Base-by-base conservation (phyloP, 2,797 vertebrate genomes). In the Sebastes miniatus region DNA sequence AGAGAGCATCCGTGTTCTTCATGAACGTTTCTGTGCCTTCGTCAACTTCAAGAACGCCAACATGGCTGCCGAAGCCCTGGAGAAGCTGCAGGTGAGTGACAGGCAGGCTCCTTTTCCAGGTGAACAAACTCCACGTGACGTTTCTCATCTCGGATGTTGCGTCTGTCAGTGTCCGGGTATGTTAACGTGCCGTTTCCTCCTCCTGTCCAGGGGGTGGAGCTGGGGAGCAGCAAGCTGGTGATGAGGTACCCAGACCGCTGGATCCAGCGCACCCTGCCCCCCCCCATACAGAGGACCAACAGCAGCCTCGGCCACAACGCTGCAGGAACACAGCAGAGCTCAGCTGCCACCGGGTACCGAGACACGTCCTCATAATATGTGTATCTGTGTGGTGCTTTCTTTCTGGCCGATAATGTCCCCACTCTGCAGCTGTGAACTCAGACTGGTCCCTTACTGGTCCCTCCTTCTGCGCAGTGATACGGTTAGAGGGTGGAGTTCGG, bases 231-330 rank as follows among this genome's bases (percentile, higher is more conserved):
- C 64, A 93, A 86, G 72, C 88, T 96, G 86, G 91, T 96, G 73
- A 91, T 96, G 77, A 89, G 94, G 69, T 96, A 95, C 80, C 95
- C 95, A 22, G 95, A 96, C 82, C 87, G 91, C 11, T 91, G 93
- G 74, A 83, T 85, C 32, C 93, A 92, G 47, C 54, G 72, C 36
- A 80, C 8, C 12, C 2, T 56, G 73, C 25, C 79, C n/a, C 10
- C 79, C 29, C 3, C 32, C 32, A 34, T 47, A 12, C 85, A 76
- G 29, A 83, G 69, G 73, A 73, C 79, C 79, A 72, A 10, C 58
- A 13, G 20, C 16, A 25, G 59, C 58, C 27, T 87, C 12, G 1
- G 31, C 47, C 10, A 47, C 34, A 73, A 5, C 6, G 1, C 62
- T 18, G 68, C 47, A 52, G 83, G 18, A 20, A 31, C 79, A n/a